Evolutionary conservation across 2,797 vertebrate species (phyloP).

Genomic region (Cottoperca gobio): DNA sequence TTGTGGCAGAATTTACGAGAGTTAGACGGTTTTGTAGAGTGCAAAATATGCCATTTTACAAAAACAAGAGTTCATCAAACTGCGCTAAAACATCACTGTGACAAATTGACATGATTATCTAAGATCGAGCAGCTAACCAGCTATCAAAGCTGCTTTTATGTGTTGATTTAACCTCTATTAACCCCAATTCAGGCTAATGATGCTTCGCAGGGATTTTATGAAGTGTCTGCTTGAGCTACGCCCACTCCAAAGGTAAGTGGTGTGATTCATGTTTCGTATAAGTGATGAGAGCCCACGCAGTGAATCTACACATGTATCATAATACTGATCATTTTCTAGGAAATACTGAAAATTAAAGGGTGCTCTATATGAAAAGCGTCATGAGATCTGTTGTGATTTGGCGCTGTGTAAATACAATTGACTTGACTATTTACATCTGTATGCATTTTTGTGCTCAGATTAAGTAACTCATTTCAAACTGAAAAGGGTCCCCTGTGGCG

Average conservation of each 20-base stretch:
- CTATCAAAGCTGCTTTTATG: slow-evolving; percentile 4
- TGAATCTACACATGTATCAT: neutral
- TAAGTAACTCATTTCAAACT: neutral
- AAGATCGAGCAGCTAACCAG: slow-evolving; percentile 23
- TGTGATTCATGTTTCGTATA: neutral
- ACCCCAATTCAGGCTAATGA: slow-evolving; percentile 55
- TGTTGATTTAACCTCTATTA: slow-evolving; percentile 61
- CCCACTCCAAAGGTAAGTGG: slow-evolving; percentile 66
- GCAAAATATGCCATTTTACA: slow-evolving; percentile 1
- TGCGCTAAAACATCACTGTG: neutral
- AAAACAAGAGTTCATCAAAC: slow-evolving; percentile 12
- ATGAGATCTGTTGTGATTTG: too few relatives aligned
- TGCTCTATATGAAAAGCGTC: too few relatives aligned
- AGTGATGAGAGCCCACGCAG: neutral
- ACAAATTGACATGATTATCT: neutral
- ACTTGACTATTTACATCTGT: neutral
- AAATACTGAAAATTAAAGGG: neutral
- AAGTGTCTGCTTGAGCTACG: slow-evolving; percentile 48
- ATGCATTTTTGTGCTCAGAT: neutral
- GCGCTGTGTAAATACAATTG: too few relatives aligned
- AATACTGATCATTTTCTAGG: neutral
- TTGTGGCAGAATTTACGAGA: slow-evolving; percentile 44
- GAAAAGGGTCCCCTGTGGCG: neutral
- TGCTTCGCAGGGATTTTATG: slow-evolving; percentile 54
- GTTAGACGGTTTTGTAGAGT: slow-evolving; percentile 25